Base-by-base conservation (phyloP, 2,888 invertebrate species). In the Anthophora plumipes region DNA sequence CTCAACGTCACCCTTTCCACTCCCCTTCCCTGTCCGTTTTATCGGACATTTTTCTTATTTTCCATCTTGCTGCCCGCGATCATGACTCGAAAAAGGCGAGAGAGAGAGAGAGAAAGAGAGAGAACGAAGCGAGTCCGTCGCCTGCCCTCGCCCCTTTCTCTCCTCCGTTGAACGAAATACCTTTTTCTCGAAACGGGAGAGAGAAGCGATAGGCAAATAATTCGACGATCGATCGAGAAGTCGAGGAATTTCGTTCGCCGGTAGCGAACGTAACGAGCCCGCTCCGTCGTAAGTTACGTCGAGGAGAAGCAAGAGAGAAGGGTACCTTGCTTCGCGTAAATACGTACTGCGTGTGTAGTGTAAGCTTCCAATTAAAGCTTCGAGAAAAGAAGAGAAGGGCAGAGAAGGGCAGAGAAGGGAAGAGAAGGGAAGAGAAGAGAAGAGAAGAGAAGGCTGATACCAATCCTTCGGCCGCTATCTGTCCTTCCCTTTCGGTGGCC, bases 361-460 rank as follows among this genome's bases (percentile, higher is more conserved):
- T 77, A 86, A 85, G 71, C 83, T 86, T 77, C 87, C 87, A 86
- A 86, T 86, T 86, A 86, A 86, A 86, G 87, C 85, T 87, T 87
- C 77, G 87, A 74, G 69, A 74, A 48, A 31, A 4, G 31, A 31
- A 31, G 31, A 31, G 31, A 4, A n/a, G n/a, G n/a, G n/a, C n/a
- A 31, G 31, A n/a, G n/a, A n/a, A 39, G 39, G 39, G 8, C 6
- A 79, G 84, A 77, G 39, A 61, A 52, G 43, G 66, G n/a, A n/a
- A n/a, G n/a, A n/a, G n/a, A n/a, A n/a, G n/a, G 31, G 31, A 31
- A 31, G 31, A 31, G 31, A 4, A 31, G 31, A n/a, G n/a, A n/a
- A 39, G 39, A 8, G 8, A 8, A 79, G 84, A 77, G 39, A 61
- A 52, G 43, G 66, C 73, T 64, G 82, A 76, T 86, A 72, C 68